Evolutionary conservation across 2,888 invertebrate species (phyloP), one percentile per base, ranked within the genome.

Genomic region (Acrobasis suavella): DNA sequence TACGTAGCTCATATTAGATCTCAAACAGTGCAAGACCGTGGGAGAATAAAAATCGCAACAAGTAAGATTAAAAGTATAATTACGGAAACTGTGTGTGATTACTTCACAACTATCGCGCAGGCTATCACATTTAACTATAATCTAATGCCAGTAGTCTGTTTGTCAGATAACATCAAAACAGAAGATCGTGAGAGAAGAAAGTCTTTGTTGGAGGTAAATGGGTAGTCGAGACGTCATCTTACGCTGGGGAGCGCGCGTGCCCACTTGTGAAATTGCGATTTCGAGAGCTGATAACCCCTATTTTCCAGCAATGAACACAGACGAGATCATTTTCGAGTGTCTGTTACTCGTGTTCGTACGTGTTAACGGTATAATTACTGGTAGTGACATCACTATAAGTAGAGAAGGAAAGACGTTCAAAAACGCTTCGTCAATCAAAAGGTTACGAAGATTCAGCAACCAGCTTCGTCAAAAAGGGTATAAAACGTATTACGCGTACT

Each of bases 121-220:
- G 12, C 15, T 15, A 50, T 9, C 22, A 49, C 63, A 56, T 62
- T 64, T 54, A 50, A 63, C 63, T 60, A 64, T 64, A 55, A 65
- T 60, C 60, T 67, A 65, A 69, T 65, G 65, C 58, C 42, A 46
- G 62, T 68, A 65, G 62, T 56, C 65, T 51, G 58, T 59, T 50
- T 50, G 49, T 3, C 12, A 39, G 60, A 60, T 60, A 50, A 2
- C 60, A 60, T 60, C 51, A 39, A 59, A 50, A 49, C 32, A 49
- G 77, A 78, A 74, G 77, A 70, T 79, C 82, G 83, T 86, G 84
- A 83, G 85, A 86, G 83, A 85, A 78, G 84, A 86, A 86, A 86
- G 83, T 80, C 75, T 78, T 80, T 82, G 83, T 81, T 46, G 51
- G 52, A 32, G 55, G 52, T 49, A 32, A 58, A 52, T 39, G 50